Percentiles rank a stretch among this genome's conserved stretches.
phyloP scores from a whole-genome alignment of 2,797 vertebrate species.

The Ispidina picta region DNA sequence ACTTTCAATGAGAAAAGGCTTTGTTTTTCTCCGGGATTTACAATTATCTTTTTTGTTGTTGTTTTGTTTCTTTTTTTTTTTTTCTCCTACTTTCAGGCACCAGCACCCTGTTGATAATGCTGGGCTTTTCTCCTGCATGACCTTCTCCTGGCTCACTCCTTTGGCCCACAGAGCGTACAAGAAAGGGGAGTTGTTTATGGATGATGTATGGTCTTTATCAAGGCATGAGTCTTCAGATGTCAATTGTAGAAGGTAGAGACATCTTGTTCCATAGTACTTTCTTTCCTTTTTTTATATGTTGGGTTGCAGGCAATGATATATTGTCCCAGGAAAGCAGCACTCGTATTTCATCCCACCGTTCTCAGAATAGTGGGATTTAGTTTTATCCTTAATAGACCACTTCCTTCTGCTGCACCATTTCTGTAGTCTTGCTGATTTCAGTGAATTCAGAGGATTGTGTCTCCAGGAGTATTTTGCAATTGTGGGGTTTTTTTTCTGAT shows the following conservation, averaged over 20 bases:
- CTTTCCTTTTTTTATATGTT: not conserved
- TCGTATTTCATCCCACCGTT: not conserved
- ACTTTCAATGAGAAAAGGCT: not conserved
- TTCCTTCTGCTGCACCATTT: not conserved
- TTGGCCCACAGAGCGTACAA: constrained; percentile 82
- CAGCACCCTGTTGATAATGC: constrained; percentile 91
- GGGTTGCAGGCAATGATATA: not conserved
- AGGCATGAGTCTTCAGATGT: constrained; percentile 87
- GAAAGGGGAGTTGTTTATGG: constrained; percentile 88
- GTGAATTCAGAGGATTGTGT: not conserved
- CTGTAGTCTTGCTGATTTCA: not conserved
- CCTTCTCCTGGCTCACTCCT: constrained; percentile 92
- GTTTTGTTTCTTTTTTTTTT: not conserved
- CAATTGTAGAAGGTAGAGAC: constrained; percentile 87
- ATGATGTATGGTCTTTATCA: constrained; percentile 89
- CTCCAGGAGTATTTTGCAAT: not conserved
- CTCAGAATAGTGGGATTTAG: not conserved
- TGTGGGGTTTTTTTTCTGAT: not conserved
- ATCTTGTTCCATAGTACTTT: not conserved
- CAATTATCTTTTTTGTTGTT: not conserved
- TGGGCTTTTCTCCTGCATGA: constrained; percentile 93
- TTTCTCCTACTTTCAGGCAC: constrained; percentile 73
- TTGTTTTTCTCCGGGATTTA: not conserved
- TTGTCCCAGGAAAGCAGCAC: not conserved
- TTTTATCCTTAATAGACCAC: not conserved